These are phyloP conservation scores for Oryzias woworae DNA, from an alignment of 2,113 vertebrate species.

Conservation along the genomic window DNA sequence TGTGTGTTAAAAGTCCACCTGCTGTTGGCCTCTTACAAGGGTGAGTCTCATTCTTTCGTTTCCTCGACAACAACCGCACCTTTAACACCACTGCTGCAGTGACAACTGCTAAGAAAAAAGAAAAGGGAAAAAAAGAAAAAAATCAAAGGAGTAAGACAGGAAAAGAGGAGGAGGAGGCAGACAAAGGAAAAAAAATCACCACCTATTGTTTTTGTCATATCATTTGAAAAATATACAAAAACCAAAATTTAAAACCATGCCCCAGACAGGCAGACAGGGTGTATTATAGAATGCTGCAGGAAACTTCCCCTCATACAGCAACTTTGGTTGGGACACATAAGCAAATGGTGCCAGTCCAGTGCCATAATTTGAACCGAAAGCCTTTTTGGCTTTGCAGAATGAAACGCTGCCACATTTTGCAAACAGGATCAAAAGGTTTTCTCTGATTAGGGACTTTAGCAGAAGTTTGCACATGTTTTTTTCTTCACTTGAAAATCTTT, in stretches of 20 bases:
- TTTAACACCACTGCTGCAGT: slow-evolving; percentile 33
- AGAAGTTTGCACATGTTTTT: slow-evolving; percentile 4
- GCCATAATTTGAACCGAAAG: slow-evolving; percentile 40
- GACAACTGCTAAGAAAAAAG: slow-evolving; percentile 26
- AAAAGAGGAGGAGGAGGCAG: slow-evolving; percentile 25
- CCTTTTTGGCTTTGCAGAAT: slow-evolving; percentile 20
- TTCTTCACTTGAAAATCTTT: neutral
- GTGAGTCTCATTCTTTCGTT: slow-evolving; percentile 30
- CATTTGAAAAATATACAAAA: slow-evolving; percentile 39
- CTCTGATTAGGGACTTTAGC: slow-evolving; percentile 13
- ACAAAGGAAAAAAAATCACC: slow-evolving; percentile 42
- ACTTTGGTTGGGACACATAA: slow-evolving; percentile 62
- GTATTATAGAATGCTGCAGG: slow-evolving; percentile 66
- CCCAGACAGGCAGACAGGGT: slow-evolving; percentile 56
- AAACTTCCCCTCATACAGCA: slow-evolving; percentile 60
- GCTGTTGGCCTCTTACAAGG: slow-evolving; percentile 64
- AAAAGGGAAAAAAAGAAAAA: slow-evolving; percentile 41
- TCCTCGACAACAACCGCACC: slow-evolving; percentile 43
- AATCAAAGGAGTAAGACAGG: slow-evolving; percentile 21
- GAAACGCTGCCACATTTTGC: slow-evolving; percentile 27
- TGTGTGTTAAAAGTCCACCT: slow-evolving; percentile 53
- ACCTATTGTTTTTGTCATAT: slow-evolving; percentile 42
- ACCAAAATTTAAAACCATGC: slow-evolving; percentile 49
- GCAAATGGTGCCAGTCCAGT: slow-evolving; percentile 52
- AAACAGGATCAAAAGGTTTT: slow-evolving; percentile 22